These are phyloP conservation scores for Noctua comes DNA, from an alignment of 2,888 invertebrate genomes.

Conservation along the genomic window DNA sequence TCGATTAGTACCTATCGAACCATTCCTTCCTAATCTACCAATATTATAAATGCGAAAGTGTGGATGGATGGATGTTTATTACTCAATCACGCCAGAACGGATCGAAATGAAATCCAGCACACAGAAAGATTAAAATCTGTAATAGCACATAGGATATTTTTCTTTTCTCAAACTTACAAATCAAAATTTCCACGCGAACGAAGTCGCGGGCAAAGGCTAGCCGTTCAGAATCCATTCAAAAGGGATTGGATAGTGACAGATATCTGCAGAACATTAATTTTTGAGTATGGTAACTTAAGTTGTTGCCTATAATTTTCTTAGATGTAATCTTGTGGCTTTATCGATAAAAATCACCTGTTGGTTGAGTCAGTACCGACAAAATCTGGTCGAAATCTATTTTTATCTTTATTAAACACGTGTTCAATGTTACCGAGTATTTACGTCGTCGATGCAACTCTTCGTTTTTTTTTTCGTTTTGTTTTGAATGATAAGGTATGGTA, in stretches of 20 bases:
- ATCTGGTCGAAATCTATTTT: neutral
- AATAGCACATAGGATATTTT: neutral
- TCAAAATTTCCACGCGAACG: neutral
- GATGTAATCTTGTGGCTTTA: neutral
- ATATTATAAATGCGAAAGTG: neutral
- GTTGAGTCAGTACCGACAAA: neutral
- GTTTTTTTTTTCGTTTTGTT: conserved; percentile 23
- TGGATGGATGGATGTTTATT: neutral
- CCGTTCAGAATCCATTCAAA: neutral
- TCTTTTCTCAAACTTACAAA: neutral
- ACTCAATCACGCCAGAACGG: neutral
- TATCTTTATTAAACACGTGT: conserved; percentile 12
- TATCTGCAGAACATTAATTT: neutral
- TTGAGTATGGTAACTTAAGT: neutral
- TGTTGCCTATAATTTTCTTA: neutral
- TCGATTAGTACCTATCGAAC: too few relatives aligned
- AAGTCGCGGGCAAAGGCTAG: neutral
- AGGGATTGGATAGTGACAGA: neutral
- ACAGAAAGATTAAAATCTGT: neutral
- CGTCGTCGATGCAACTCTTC: conserved; percentile 14
- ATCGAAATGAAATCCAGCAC: too few relatives aligned
- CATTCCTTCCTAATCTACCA: neutral
- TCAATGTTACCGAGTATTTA: neutral
- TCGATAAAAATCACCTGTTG: conserved; percentile 16
- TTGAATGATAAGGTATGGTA: conserved; percentile 72